A percentile compares a stretch with the other conserved stretches of the same genome.
Conservation (phyloP, 1,140 invertebrate species). For the Hylaeus anthracinus region DNA sequence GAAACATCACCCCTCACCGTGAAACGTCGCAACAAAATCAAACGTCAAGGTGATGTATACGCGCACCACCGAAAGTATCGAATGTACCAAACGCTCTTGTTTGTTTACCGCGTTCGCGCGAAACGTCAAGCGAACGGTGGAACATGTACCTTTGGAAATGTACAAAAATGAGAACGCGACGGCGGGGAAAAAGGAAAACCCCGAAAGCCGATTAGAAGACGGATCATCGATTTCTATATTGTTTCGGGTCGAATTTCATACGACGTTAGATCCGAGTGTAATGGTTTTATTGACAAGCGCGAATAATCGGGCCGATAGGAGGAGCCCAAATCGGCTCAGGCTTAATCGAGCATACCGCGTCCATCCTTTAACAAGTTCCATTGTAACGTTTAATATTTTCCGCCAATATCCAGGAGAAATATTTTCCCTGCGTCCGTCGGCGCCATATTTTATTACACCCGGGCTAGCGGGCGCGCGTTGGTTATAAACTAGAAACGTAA, state of each 20-base stretch:
- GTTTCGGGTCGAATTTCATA: conserved; percentile 29
- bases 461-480: neutral
- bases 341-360: conserved; percentile 56
- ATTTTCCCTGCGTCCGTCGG: conserved; percentile 26
- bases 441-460: conserved; percentile 42
- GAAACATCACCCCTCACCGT: no score
- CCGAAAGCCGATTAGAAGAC: conserved; percentile 26
- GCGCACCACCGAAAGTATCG: no score
- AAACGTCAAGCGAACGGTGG: no score
- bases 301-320: conserved; percentile 50
- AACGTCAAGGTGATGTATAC: no score
- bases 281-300: conserved; percentile 37
- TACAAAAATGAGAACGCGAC: no score
- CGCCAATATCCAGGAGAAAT: conserved; percentile 55
- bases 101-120: no score
- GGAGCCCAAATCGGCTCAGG: conserved; percentile 61
- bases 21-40: no score
- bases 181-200: neutral
- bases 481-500: conserved; percentile 48
- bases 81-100: no score
- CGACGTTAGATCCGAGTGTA: conserved; percentile 47
- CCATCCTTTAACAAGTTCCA: conserved; percentile 57
- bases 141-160: no score
- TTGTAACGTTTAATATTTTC: conserved; percentile 60
- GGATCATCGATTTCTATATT: conserved; percentile 45